phyloP scores from a whole-genome alignment of 2,113 vertebrate species.

The Esox niger region DNA sequence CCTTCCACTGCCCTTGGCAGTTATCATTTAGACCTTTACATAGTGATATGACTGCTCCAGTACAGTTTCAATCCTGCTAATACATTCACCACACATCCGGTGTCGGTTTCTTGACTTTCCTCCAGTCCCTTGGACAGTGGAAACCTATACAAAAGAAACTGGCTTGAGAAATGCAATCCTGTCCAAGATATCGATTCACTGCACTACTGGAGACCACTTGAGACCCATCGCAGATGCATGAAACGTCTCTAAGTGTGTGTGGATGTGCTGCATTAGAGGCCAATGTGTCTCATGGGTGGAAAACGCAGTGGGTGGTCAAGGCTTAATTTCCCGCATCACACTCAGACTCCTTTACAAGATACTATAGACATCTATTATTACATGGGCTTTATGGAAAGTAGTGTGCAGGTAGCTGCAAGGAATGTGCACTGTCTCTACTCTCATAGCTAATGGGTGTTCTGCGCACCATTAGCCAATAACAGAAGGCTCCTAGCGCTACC shows the following conservation, averaged over 20 bases:
- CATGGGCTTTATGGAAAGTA: constrained; percentile 21
- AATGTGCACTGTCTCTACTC: constrained; percentile 19
- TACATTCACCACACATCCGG: neutral
- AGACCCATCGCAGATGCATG: neutral
- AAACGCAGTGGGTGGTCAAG: constrained; percentile 20
- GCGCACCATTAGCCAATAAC: constrained; percentile 47
- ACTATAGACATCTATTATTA: constrained; percentile 36
- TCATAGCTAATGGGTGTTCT: constrained; percentile 39
- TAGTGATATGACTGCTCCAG: neutral
- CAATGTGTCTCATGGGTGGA: neutral
- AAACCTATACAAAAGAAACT: constrained; percentile 17
- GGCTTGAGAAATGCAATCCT: constrained; percentile 36
- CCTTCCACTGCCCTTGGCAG: neutral
- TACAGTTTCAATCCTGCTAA: neutral
- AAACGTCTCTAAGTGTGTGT: neutral
- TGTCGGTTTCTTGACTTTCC: constrained; percentile 4
- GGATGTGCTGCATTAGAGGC: constrained; percentile 16
- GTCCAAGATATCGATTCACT: neutral
- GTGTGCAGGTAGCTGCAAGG: constrained; percentile 19
- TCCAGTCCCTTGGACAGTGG: constrained; percentile 20
- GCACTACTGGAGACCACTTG: constrained; percentile 5
- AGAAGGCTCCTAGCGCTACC: constrained; percentile 44
- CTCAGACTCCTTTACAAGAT: constrained; percentile 18
- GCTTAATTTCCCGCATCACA: constrained; percentile 24
- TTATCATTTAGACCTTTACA: neutral